Evolutionary conservation across 2,797 vertebrate species (phyloP), one percentile per base, ranked within the genome.

Genomic region (Neosalanx taihuensis): DNA sequence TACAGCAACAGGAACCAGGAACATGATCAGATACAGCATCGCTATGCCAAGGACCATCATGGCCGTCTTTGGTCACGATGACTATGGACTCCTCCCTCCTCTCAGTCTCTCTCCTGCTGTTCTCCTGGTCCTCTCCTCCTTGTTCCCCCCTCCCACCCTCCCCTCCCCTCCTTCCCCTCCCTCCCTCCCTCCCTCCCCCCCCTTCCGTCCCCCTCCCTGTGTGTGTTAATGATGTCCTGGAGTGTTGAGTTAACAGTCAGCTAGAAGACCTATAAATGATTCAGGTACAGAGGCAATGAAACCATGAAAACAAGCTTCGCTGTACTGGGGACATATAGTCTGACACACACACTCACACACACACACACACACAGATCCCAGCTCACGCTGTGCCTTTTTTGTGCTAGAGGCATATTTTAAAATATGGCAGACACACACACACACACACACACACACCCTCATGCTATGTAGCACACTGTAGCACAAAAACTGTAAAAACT

Each of bases 261-360:
- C 13, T 60, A 37, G 78, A 62, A 20, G 74, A n/a, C 69, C 67
- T 83, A 83, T 90, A 69, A 87, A 90, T 88, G 53, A 89, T 90
- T 87, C 69, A 90, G 74, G 75, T 23, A 69, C 62, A 71, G 15
- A 49, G 15, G 37, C 29, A 64, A 46, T 17, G 4, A 17, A 80
- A 72, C 71, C 69, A 67, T 17, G n/a, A n/a, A 37, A 29, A 69
- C 67, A 59, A 26, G 46, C 64, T 26, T 9, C 1, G 23, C 9
- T 59, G 23, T 12, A 6, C 20, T 29, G 30, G 3, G 15, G 13
- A n/a, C 37, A 30, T 9, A 26, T 23, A 56, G 46, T 7, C 26
- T 1, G 10, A 59, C 58, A 10, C 56, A 58, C 18, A 58, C n/a
- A 58, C 56, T 6, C 56, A 58, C 56, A 23, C 56, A 23, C 56